These are phyloP conservation scores for Sipunculus nudus DNA, from an alignment of 2,888 invertebrate genomes.

Conservation along the genomic window DNA sequence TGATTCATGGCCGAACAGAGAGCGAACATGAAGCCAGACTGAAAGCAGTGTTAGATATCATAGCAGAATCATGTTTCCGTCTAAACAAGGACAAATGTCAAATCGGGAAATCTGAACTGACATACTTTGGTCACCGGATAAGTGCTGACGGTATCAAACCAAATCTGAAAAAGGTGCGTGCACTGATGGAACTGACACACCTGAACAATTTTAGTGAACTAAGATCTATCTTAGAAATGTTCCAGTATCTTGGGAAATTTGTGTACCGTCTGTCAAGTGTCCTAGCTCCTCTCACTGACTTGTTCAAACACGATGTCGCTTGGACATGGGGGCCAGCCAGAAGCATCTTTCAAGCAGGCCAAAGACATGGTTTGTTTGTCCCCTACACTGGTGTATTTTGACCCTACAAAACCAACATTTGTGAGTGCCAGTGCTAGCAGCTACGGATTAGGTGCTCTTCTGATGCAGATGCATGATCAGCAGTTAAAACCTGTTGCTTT, in stretches of 20 bases:
- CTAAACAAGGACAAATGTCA: slow-evolving; percentile 37
- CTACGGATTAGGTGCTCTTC: slow-evolving; percentile 39
- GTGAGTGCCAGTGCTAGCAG: slow-evolving; percentile 42
- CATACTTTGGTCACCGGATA: slow-evolving; percentile 37
- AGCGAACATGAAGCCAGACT: slow-evolving; percentile 30
- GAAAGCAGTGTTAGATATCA: slow-evolving; percentile 10
- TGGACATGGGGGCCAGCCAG: slow-evolving; percentile 32
- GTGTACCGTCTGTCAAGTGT: slow-evolving; percentile 30
- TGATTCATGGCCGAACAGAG: slow-evolving; percentile 23
- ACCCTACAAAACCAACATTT: slow-evolving; percentile 30
- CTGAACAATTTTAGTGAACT: slow-evolving; percentile 35
- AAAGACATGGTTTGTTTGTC: slow-evolving; percentile 31
- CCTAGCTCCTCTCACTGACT: slow-evolving; percentile 30
- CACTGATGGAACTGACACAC: slow-evolving; percentile 22
- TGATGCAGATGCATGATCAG: slow-evolving; percentile 28
- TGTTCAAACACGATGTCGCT: slow-evolving; percentile 26
- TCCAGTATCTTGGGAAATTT: slow-evolving; percentile 37
- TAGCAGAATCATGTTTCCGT: slow-evolving; percentile 20
- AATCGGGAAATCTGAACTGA: slow-evolving; percentile 10
- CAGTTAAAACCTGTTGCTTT: slow-evolving; percentile 37
- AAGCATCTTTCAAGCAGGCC: slow-evolving; percentile 28
- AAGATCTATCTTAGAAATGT: slow-evolving; percentile 34
- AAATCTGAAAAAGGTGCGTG: slow-evolving; percentile 26
- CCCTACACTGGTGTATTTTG: slow-evolving; percentile 36
- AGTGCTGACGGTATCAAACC: slow-evolving; percentile 31